A percentile compares a stretch with the other conserved stretches of the same genome.
These are phyloP conservation scores for Thalassaphorura encarpata DNA, from an alignment of 1,140 invertebrate species.

Conservation along the genomic window DNA sequence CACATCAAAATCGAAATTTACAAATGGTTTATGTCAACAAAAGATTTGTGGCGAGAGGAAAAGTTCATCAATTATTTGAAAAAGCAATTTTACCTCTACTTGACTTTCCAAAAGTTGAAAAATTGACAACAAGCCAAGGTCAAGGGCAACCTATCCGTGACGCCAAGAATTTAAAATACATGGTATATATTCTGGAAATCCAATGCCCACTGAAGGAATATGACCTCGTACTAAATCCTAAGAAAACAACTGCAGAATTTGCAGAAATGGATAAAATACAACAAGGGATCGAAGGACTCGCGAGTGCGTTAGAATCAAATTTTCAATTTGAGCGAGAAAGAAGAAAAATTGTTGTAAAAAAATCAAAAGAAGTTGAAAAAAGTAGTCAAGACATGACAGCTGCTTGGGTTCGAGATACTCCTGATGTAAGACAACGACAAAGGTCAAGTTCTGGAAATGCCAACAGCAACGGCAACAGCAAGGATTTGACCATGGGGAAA, in stretches of 20 bases:
- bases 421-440: background rate
- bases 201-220: constrained; percentile 47
- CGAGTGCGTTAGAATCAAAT: constrained; percentile 34
- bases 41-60: constrained; percentile 43
- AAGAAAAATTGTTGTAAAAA: background rate
- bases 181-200: constrained; percentile 50
- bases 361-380: background rate
- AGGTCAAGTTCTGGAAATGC: too few relatives aligned
- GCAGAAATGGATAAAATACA: constrained; percentile 47
- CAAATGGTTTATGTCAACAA: constrained; percentile 56
- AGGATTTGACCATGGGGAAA: too few relatives aligned
- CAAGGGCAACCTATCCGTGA: constrained; percentile 26
- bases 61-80: constrained; percentile 44
- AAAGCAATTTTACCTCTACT: too few relatives aligned
- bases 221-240: constrained; percentile 45
- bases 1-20: constrained; percentile 39
- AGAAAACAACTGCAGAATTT: constrained; percentile 49
- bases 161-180: constrained; percentile 39
- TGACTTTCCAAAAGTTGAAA: constrained; percentile 33
- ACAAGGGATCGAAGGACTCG: constrained; percentile 43
- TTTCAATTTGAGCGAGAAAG: background rate
- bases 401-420: too few relatives aligned
- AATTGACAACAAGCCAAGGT: constrained; percentile 15
- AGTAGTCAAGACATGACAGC: too few relatives aligned
- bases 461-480: too few relatives aligned